Percentiles rank a stretch among this genome's conserved stretches.
These are phyloP conservation scores for Peromyscus polionotus DNA, from an alignment of 2,113 vertebrate species.

Conservation along the genomic window DNA sequence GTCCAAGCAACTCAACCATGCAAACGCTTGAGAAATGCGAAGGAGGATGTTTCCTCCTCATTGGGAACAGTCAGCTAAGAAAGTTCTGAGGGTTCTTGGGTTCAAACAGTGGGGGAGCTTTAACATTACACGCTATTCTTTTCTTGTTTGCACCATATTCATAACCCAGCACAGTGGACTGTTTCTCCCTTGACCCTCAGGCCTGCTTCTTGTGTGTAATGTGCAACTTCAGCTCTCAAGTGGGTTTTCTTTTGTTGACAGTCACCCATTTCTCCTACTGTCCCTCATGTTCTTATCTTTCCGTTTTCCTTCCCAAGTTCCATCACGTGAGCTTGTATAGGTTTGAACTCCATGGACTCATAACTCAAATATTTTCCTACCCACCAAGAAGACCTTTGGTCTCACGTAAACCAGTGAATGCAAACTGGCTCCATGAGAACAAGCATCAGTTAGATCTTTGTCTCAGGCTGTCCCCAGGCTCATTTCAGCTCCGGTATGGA, in stretches of 20 bases:
- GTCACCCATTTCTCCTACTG: neutral
- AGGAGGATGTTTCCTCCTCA: neutral
- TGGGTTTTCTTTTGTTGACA: conserved; percentile 11
- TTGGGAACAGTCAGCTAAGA: neutral
- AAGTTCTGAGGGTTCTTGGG: neutral
- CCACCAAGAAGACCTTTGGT: neutral
- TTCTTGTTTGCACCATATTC: neutral
- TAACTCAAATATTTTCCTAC: neutral
- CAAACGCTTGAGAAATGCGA: neutral
- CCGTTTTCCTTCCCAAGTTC: neutral
- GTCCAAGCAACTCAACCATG: neutral
- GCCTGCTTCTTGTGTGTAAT: neutral
- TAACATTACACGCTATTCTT: neutral
- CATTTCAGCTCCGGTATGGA: neutral
- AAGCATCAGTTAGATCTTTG: neutral
- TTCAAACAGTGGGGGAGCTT: neutral
- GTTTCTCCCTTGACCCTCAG: neutral
- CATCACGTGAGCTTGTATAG: neutral
- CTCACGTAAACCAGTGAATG: conserved; percentile 3
- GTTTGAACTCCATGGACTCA: neutral
- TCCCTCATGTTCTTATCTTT: neutral
- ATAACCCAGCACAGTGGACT: neutral
- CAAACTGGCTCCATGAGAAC: neutral
- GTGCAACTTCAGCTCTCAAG: neutral
- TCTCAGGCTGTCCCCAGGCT: neutral